Evolutionary conservation across 2,113 vertebrate genomes (phyloP), one percentile per base, ranked within the genome.

Genomic region (Elanoides forficatus): DNA sequence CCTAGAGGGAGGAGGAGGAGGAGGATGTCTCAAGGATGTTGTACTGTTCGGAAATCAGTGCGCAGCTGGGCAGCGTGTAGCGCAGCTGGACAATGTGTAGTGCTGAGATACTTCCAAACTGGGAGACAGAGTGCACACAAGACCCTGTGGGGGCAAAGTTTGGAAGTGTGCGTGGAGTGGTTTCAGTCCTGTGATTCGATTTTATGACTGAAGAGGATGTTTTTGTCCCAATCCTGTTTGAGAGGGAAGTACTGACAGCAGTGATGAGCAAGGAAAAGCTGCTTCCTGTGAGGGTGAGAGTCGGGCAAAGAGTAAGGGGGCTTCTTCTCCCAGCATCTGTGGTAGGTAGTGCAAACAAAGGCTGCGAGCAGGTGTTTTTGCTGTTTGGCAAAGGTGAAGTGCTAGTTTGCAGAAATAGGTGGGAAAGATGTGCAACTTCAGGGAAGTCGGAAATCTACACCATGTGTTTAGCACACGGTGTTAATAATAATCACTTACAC

Each of bases 61-160:
- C 3, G 1, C 13, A 7, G 25, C 1, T 38, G 43, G 25, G 43
- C 18, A 7, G 34, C 0, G 8, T 9, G 12, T 36, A 25, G 8
- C 16, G 2, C 10, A 7, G 25, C 1, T 38, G 43, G 25, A 40
- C 18, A 7, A 30, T 0, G 8, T 9, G 12, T 36, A 25, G 8
- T 18, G 2, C 10, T 15, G 30, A 1, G 5, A 43, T 29, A 13
- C 19, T 38, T 13, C 11, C 43, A 30, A 40, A n/a, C 11, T 7
- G 32, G 43, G 43, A 67, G 45, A 32, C 9, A 4, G 32, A 4
- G 36, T 0, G 0, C 18, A 2, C 1, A 2, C 19, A 10, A 58
- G 23, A 16, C 18, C 15, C 14, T 4, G 5, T 0, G 0, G 13
- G 2, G 30, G 3, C 9, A 12, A 86, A 72, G 53, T 22, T 52